Evolutionary conservation across 2,888 invertebrate species (phyloP).

Genomic region (Acleris emargana): DNA sequence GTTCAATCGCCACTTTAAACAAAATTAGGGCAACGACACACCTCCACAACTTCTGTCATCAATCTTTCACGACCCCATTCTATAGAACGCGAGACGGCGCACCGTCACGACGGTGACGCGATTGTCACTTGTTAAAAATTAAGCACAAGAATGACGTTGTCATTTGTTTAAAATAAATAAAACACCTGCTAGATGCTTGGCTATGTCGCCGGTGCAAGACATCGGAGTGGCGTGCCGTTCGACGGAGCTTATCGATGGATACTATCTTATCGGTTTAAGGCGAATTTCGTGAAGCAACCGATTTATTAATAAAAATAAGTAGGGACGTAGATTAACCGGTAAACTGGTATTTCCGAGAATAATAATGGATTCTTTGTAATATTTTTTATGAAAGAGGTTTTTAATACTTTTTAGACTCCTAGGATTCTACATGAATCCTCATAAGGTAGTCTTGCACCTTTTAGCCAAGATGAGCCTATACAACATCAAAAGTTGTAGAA

Average conservation of each 20-base stretch:
- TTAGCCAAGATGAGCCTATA: too few relatives aligned
- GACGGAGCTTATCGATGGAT: constrained; percentile 48
- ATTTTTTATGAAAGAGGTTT: too few relatives aligned
- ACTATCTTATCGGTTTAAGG: constrained; percentile 60
- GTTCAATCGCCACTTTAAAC: constrained; percentile 29
- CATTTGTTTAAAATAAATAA: constrained; percentile 27
- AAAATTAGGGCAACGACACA: constrained; percentile 31
- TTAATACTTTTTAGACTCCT: too few relatives aligned
- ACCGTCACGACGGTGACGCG: constrained; percentile 4
- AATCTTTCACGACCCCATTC: constrained; percentile 25
- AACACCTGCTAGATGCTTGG: constrained; percentile 67
- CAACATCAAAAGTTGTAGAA: too few relatives aligned
- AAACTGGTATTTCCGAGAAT: not conserved
- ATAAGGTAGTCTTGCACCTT: too few relatives aligned
- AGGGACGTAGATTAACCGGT: constrained; percentile 6
- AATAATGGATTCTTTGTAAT: not conserved
- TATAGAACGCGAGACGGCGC: constrained; percentile 15
- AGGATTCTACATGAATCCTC: too few relatives aligned
- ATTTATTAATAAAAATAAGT: constrained; percentile 23
- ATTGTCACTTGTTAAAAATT: constrained; percentile 23
- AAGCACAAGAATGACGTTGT: constrained; percentile 8
- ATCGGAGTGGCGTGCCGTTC: constrained; percentile 49
- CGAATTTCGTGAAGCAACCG: constrained; percentile 53
- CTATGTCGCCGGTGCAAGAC: constrained; percentile 66
- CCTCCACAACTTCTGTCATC: constrained; percentile 27